Base-by-base conservation (phyloP, 2,888 invertebrate species). In the Monopis laevigella region DNA sequence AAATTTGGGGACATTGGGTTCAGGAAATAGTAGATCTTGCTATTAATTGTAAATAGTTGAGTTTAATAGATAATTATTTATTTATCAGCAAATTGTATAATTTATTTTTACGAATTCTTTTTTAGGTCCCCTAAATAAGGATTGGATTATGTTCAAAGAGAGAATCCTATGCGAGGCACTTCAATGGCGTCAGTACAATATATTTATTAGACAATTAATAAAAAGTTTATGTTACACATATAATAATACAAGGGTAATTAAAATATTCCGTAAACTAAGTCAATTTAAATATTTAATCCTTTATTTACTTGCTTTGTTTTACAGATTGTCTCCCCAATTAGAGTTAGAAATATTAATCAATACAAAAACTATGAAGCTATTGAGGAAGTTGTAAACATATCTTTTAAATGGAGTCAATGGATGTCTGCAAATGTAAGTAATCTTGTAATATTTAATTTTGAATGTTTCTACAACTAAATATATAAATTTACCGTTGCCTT, bases 131-230 rank as follows among this genome's bases (percentile, higher is more conserved):
- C 24, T 46, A 7, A 53, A 58, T 13, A 59, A 61, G 26, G 54
- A 52, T 3, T 80, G 75, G 80, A 11, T 43, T 8, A 45, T 45
- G 5, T 72, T 65, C 43, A 61, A 64, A 44, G 62, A 62, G 40
- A 63, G 62, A 50, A 52, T 69, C 12, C 46, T 57, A 2, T 62
- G 59, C 2, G 78, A 80, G 49, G 64, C 66, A 1, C 44, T 72
- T 7, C 75, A 78, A 45, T 78, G 78, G 80, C 63, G 67, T 16
- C 75, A 80, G 40, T 78, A 78, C 47, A 68, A 70, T 39, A 56
- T 55, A 29, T 78, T 34, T 10, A 34, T n/a, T 10, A 11, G 17
- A 34, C 17, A 16, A 16, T 18, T 34, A 17, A 34, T 14, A 2
- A n/a, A 34, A 34, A 8, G 12, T 16, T n/a, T 34, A 13, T 34